Conservation (phyloP, 1,140 invertebrate species). For the Cydia pomonella region DNA sequence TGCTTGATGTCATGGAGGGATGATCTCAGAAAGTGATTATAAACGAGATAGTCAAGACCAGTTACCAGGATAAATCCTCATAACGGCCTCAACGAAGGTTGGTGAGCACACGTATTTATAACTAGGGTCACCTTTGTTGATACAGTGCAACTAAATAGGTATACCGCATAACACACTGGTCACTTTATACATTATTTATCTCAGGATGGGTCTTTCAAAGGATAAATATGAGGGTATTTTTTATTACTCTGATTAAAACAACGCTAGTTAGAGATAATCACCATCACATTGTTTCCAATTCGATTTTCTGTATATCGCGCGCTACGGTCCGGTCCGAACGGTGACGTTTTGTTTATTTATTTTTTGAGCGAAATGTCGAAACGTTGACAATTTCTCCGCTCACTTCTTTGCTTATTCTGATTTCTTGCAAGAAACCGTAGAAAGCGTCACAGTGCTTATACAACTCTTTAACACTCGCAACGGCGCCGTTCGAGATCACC, state of each 20-base stretch:
- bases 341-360: constrained; percentile 52
- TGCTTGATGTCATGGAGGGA: background rate
- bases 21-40: constrained; percentile 15
- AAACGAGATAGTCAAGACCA: constrained; percentile 11
- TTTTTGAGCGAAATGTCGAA: constrained; percentile 62
- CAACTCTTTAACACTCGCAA: constrained; percentile 60
- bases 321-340: background rate
- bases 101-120: background rate
- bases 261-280: too few relatives aligned
- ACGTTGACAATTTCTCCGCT: constrained; percentile 70
- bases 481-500: constrained; percentile 45
- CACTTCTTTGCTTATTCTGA: constrained; percentile 71
- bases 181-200: too few relatives aligned
- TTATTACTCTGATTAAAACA: too few relatives aligned
- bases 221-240: too few relatives aligned
- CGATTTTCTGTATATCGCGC: too few relatives aligned
- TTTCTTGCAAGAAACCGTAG: constrained; percentile 58
- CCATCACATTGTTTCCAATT: too few relatives aligned
- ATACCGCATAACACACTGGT: background rate
- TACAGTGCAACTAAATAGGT: background rate
- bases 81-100: constrained; percentile 3
- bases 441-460: constrained; percentile 70
- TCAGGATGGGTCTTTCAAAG: too few relatives aligned
- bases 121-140: background rate
- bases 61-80: constrained; percentile 12